Percentiles rank a stretch among this genome's conserved stretches.
These are phyloP conservation scores for Leptinotarsa lineolata DNA, from an alignment of 1,140 invertebrate species.

Conservation along the genomic window DNA sequence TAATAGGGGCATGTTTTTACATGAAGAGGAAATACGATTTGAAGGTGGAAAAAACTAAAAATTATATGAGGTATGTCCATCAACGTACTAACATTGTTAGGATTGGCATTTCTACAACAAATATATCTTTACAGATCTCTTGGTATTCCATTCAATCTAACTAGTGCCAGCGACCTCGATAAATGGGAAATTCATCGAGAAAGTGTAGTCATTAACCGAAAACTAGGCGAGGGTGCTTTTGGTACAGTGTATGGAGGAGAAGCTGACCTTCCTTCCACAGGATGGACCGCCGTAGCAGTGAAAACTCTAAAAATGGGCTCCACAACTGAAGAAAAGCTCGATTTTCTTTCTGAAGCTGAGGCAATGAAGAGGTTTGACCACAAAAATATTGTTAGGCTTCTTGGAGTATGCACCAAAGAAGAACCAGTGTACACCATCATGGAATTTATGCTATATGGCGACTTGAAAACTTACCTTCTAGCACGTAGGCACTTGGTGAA, in stretches of 20 bases:
- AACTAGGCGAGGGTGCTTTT: slow-evolving; percentile 87
- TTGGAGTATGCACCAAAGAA: slow-evolving; percentile 83
- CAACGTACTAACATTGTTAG: neutral
- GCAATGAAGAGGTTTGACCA: slow-evolving; percentile 92
- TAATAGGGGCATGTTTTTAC: slow-evolving; percentile 65
- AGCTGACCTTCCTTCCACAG: slow-evolving; percentile 67
- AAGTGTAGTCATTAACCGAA: slow-evolving; percentile 86
- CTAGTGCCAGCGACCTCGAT: slow-evolving; percentile 61
- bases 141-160: slow-evolving; percentile 23
- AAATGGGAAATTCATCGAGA: slow-evolving; percentile 87
- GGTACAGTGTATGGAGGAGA: slow-evolving; percentile 88
- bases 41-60: slow-evolving; percentile 70
- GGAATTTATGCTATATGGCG: slow-evolving; percentile 93
- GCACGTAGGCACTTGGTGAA: slow-evolving; percentile 81
- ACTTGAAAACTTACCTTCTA: slow-evolving; percentile 86
- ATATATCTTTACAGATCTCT: slow-evolving; percentile 50
- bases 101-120: slow-evolving; percentile 54
- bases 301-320: slow-evolving; percentile 87
- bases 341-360: slow-evolving; percentile 91
- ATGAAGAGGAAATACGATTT: slow-evolving; percentile 77
- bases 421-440: slow-evolving; percentile 89
- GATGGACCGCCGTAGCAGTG: slow-evolving; percentile 88
- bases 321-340: slow-evolving; percentile 83
- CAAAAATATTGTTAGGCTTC: slow-evolving; percentile 84
- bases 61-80: slow-evolving; percentile 73